Evolutionary conservation across 1,140 invertebrate genomes (phyloP).

Genomic region (Himalopsyche phryganea): DNA sequence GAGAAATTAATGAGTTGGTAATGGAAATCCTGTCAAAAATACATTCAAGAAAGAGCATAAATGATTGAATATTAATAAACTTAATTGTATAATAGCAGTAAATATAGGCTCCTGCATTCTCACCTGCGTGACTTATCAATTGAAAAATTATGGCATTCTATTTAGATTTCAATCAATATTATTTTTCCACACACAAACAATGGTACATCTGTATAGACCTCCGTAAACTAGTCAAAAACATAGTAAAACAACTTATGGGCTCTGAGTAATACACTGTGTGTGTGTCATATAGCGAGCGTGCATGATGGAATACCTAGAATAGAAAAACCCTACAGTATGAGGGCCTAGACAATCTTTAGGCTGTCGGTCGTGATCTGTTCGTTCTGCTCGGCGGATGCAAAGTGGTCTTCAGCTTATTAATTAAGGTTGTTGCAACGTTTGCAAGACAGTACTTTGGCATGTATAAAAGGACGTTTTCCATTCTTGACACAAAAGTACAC

Average conservation of each 20-base stretch:
- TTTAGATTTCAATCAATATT: conserved; percentile 29
- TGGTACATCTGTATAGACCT: conserved; percentile 18
- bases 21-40: too few relatives aligned
- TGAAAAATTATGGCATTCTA: conserved; percentile 32
- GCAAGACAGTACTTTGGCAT: too few relatives aligned
- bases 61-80: not conserved
- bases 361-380: too few relatives aligned
- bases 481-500: conserved; percentile 1
- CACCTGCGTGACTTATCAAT: conserved; percentile 31
- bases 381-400: too few relatives aligned
- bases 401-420: too few relatives aligned
- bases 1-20: too few relatives aligned
- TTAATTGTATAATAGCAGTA: conserved; percentile 30
- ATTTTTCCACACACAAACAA: conserved; percentile 31
- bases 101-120: conserved; percentile 33
- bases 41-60: too few relatives aligned
- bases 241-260: conserved; percentile 26
- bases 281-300: conserved; percentile 4
- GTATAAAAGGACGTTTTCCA: not conserved
- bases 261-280: conserved; percentile 19
- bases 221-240: conserved; percentile 31
- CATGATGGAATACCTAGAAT: conserved; percentile 24
- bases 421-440: not conserved
- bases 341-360: too few relatives aligned
- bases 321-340: conserved; percentile 15